Base-by-base conservation (phyloP, 2,113 vertebrate species). In the Sigmodon hispidus region DNA sequence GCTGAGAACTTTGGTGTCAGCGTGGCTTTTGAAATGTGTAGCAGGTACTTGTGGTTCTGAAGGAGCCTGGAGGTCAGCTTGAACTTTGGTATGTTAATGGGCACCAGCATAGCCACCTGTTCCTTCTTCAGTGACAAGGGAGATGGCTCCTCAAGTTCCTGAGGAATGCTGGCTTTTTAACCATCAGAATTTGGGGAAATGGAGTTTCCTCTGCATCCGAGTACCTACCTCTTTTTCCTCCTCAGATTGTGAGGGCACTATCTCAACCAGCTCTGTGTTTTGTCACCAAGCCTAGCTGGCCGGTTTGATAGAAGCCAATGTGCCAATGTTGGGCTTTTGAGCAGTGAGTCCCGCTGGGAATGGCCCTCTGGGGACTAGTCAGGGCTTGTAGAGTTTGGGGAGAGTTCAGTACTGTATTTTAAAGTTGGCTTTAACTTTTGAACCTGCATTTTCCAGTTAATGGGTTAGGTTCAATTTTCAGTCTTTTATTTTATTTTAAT, bases 241-340 rank as follows among this genome's bases (percentile, higher is more conserved):
- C 21, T 65, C 40, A 19, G 8, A 17, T 0, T 10, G 57, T 8
- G 0, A 34, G 65, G 34, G 63, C 70, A 43, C 7, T 21, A 36
- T 90, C 40, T 43, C 83, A 2, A 0, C 9, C 8, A 3, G 31
- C 69, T 43, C 16, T 0, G 4, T 52, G 16, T 17, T 3, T 19
- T 24, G 65, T 43, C 45, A 2, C 1, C 0, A 2, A 65, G 1
- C 13, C 0, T 0, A 83, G 16, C 91, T 0, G 29, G 24, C 94
- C 34, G 92, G 76, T 84, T 84, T 65, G 85, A 40, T 72, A 10
- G 1, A 72, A 1, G 12, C 50, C 24, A 1, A 0, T 1, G 48
- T 87, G 50, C 12, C 0, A 8, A 29, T 31, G 91, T 57, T 9
- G 26, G 40, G n/a, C 63, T 90, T 89, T 4, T 52, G 57, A 63